These are phyloP conservation scores for Atrina japonica DNA, from an alignment of 2,888 invertebrate genomes.

Conservation along the genomic window DNA sequence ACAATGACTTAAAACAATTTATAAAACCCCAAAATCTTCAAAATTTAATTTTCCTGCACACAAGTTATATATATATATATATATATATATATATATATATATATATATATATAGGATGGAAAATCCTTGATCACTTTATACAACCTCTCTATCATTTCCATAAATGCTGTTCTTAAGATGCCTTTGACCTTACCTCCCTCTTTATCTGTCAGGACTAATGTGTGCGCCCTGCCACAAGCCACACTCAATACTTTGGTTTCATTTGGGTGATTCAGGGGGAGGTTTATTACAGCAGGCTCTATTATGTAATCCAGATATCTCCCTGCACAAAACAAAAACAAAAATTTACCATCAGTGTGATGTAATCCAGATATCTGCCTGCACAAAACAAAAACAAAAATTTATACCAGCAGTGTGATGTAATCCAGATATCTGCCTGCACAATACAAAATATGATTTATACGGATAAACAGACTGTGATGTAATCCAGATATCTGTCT, in stretches of 20 bases:
- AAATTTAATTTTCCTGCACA: no score
- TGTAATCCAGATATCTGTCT: conserved; percentile 73
- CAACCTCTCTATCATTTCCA: no score
- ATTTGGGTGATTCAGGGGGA: conserved; percentile 74
- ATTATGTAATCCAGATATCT: conserved; percentile 76
- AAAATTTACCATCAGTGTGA: no score
- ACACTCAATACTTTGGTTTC: conserved; percentile 79
- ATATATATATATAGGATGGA: background rate
- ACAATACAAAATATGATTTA: no score
- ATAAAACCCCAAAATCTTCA: no score
- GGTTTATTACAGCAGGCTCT: conserved; percentile 75
- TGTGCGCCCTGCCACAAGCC: conserved; percentile 94
- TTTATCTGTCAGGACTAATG: conserved; percentile 88
- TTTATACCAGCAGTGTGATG: conserved; percentile 76
- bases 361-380: conserved; percentile 74
- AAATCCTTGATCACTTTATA: background rate
- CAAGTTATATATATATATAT: no score
- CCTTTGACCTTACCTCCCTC: conserved; percentile 83
- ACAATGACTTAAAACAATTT: no score
- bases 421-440: conserved; percentile 74
- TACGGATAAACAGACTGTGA: conserved; percentile 66
- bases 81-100: no score
- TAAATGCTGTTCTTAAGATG: no score
- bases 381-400: conserved; percentile 61
- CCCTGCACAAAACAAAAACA: conserved; percentile 64